These are phyloP conservation scores for Cepaea nemoralis DNA, from an alignment of 1,140 invertebrate genomes.

Conservation along the genomic window DNA sequence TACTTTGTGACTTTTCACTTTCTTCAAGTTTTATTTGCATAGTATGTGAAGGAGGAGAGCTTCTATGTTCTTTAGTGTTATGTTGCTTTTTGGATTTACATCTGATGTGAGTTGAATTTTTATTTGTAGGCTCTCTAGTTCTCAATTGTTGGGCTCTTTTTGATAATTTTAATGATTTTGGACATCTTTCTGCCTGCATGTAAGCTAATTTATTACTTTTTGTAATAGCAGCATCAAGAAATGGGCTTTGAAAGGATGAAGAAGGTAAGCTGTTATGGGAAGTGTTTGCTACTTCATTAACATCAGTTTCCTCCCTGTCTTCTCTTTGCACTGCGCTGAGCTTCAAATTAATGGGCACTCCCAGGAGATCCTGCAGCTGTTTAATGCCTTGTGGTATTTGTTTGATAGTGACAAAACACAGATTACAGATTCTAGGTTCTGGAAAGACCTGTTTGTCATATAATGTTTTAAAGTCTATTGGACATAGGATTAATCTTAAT, in stretches of 20 bases:
- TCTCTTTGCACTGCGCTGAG: background rate
- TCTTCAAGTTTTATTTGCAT: background rate
- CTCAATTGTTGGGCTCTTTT: background rate
- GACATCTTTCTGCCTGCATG: background rate
- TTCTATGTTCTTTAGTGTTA: background rate
- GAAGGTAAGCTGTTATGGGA: background rate
- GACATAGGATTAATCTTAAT: background rate
- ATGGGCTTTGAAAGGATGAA: background rate
- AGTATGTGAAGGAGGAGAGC: background rate
- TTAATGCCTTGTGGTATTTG: background rate
- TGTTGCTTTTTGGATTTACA: background rate
- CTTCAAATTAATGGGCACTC: slow-evolving; percentile 2
- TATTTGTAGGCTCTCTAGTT: background rate
- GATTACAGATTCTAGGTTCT: slow-evolving; percentile 25
- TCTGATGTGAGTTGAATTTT: background rate
- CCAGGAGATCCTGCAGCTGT: background rate
- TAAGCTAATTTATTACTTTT: background rate
- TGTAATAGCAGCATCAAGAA: background rate
- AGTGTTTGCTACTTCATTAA: background rate
- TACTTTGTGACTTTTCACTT: background rate
- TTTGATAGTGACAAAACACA: slow-evolving; percentile 25
- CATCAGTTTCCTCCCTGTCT: background rate
- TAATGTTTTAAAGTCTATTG: slow-evolving; percentile 12
- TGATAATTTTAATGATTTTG: background rate
- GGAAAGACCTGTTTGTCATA: slow-evolving; percentile 12